phyloP scores from a whole-genome alignment of 2,113 vertebrate species.

The Megatriorchis doriae region DNA sequence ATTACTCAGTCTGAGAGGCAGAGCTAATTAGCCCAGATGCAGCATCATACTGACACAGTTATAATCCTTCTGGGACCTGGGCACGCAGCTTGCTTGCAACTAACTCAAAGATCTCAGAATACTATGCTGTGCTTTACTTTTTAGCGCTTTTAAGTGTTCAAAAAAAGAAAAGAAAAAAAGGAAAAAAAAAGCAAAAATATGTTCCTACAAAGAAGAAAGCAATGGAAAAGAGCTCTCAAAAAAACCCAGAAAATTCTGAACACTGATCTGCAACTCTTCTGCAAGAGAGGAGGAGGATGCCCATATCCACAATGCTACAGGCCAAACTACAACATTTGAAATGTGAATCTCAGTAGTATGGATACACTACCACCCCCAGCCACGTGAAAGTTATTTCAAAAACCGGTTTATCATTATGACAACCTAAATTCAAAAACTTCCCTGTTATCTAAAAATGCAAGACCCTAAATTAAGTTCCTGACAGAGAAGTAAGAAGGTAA shows the following conservation, averaged over 20 bases:
- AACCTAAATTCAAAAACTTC: not conserved
- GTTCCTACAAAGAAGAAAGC: not conserved
- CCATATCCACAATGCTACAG: not conserved
- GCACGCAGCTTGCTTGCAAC: not conserved
- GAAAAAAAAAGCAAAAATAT: not conserved
- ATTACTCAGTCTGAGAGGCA: slow-evolving; percentile 46
- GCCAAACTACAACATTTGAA: not conserved
- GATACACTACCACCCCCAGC: not conserved
- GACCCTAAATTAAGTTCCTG: not conserved
- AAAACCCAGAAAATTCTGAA: not conserved
- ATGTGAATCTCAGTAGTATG: not conserved
- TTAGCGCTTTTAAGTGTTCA: not conserved
- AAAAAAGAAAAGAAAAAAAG: too few relatives aligned
- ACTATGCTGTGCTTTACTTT: not conserved
- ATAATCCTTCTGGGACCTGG: slow-evolving; percentile 21
- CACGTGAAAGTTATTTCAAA: not conserved
- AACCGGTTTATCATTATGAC: not conserved
- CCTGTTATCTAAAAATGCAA: not conserved
- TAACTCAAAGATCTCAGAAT: not conserved
- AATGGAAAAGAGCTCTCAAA: not conserved
- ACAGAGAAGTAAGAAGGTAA: not conserved
- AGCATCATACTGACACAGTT: slow-evolving; percentile 42
- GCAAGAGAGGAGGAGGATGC: not conserved
- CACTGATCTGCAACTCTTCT: not conserved
- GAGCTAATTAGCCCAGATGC: slow-evolving; percentile 46